Evolutionary conservation across 2,113 vertebrate genomes (phyloP), one percentile per base, ranked within the genome.

Genomic region (Megaceryle torquata): DNA sequence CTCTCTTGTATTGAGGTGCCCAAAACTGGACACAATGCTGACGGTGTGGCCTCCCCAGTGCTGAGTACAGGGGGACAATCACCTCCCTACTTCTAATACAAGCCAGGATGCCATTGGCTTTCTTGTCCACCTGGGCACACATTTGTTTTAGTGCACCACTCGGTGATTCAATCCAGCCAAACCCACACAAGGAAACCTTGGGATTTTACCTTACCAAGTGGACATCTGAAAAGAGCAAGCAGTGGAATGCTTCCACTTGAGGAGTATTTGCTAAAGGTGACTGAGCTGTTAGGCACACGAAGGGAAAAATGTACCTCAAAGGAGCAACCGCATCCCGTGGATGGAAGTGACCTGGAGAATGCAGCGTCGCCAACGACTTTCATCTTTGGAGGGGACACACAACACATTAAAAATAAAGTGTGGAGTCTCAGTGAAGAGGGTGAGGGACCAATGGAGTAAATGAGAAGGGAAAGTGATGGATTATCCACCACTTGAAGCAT

Each of bases 401-500:
- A 56, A 26, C 2, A 39, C 61, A 80, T 67, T 95, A 93, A 94
- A 96, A 95, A 95, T 88, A 93, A 93, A 91, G 16, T 20, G 8
- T 24, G 2, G 61, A 43, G 26, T 15, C 44, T 2, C 7, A 67
- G 39, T 5, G 53, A 84, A 72, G 89, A 86, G 89, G 50, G 41
- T 76, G 81, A 92, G 48, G 51, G 77, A 10, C 92, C 92, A 77
- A 67, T 65, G 86, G 88, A 44, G 59, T 37, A 44, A 44, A 44
- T 9, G 63, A 70, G 50, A 89, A 15, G n/a, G 90, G 88, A 86
- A 90, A 54, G 75, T 21, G 68, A 53, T 43, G 95, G 94, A 95
- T 95, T 95, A 88, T 54, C 46, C 64, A 68, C 37, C 88, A 90
- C 94, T 91, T 86, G 81, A 92, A 92, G 81, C 74, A 9, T 51